phyloP scores from a whole-genome alignment of 2,113 vertebrate species.

The Elgaria multicarinata region DNA sequence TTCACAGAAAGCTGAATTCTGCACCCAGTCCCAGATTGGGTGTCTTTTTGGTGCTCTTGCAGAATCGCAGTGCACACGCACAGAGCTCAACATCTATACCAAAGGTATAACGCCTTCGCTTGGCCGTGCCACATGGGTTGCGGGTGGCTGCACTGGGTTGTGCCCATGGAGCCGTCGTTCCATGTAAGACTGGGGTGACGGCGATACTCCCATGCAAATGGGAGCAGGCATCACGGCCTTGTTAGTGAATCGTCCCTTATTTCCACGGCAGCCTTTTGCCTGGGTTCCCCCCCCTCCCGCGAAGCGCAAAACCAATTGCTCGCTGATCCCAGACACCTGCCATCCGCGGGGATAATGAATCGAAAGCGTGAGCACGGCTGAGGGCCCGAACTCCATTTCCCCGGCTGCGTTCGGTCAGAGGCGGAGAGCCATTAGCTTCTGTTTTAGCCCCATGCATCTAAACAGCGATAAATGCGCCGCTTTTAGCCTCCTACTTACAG shows the following conservation, averaged over 20 bases:
- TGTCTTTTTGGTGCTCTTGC: not conserved
- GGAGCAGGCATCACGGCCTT: not conserved
- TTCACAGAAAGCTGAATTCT: not conserved
- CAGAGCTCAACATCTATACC: no score
- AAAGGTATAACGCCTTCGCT: no score
- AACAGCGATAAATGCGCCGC: slow-evolving; percentile 35
- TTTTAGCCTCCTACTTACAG: slow-evolving; percentile 80
- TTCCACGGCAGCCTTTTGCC: not conserved
- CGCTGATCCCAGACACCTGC: slow-evolving; percentile 49
- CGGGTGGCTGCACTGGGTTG: not conserved
- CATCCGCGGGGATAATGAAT: slow-evolving; percentile 15
- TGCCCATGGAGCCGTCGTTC: not conserved
- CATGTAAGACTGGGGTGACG: not conserved
- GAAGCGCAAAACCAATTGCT: not conserved
- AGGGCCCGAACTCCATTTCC: slow-evolving; percentile 35
- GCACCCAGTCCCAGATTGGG: not conserved
- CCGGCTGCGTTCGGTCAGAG: not conserved
- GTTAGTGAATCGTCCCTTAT: not conserved
- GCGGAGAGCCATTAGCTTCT: not conserved
- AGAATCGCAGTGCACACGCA: not conserved
- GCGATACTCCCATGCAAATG: not conserved
- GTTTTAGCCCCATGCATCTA: slow-evolving; percentile 26
- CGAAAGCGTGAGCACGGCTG: not conserved
- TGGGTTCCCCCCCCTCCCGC: slow-evolving; percentile 12
- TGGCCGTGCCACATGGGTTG: not conserved